Conservation (phyloP, 2,888 invertebrate genomes). For the Drosophila melanocephala region DNA sequence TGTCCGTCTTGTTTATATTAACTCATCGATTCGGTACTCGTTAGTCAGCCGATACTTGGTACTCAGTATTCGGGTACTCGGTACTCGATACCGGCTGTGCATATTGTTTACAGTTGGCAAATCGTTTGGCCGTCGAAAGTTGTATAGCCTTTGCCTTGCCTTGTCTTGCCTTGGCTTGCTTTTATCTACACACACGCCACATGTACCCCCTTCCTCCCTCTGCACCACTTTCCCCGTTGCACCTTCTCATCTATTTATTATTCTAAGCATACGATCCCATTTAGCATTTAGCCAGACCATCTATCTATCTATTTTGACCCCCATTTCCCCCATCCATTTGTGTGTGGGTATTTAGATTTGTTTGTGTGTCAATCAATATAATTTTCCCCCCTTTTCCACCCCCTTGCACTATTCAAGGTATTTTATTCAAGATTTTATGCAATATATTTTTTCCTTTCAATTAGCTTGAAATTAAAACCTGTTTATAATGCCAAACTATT, state of each 20-base stretch:
- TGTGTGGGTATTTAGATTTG: constrained; percentile 23
- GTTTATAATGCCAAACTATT: constrained; percentile 1
- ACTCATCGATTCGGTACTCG: constrained; percentile 42
- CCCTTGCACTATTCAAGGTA: constrained; percentile 64
- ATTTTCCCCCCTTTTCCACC: constrained; percentile 23
- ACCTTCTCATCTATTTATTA: constrained; percentile 65
- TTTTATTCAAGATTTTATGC: constrained; percentile 50
- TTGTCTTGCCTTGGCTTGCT: constrained; percentile 27
- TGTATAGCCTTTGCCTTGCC: constrained; percentile 29
- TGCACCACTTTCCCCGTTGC: neutral
- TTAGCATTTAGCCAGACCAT: constrained; percentile 58
- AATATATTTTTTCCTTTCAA: constrained; percentile 11
- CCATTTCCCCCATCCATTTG: neutral
- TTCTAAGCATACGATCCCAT: constrained; percentile 73
- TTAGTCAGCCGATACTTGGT: constrained; percentile 17
- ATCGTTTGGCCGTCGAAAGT: constrained; percentile 43
- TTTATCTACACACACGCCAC: constrained; percentile 17
- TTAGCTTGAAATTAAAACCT: neutral
- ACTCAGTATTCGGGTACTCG: constrained; percentile 19
- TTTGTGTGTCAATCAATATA: constrained; percentile 15
- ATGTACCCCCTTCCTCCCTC: constrained; percentile 3
- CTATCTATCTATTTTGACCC: constrained; percentile 26
- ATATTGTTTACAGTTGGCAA: constrained; percentile 56
- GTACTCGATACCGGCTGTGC: constrained; percentile 31
- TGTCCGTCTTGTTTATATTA: constrained; percentile 55